Conservation (phyloP, 2,888 invertebrate genomes). For the Xylocampa areola region DNA sequence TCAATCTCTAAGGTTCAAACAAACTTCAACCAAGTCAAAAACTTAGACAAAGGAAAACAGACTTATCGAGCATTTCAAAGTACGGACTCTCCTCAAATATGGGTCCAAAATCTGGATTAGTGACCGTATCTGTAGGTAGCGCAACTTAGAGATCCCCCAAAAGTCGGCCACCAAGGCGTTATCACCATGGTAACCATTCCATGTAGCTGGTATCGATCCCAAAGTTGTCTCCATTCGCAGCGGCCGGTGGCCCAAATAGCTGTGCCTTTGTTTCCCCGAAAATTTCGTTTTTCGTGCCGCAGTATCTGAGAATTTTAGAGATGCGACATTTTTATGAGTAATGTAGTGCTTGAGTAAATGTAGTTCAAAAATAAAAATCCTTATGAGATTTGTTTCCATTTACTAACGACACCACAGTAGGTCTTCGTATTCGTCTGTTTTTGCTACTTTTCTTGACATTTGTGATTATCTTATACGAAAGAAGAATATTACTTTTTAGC, state of each 20-base stretch:
- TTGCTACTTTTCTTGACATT: too few relatives aligned
- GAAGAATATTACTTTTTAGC: too few relatives aligned
- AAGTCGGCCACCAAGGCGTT: slow-evolving; percentile 54
- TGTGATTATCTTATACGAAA: too few relatives aligned
- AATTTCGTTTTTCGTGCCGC: slow-evolving; percentile 6
- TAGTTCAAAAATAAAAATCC: background rate
- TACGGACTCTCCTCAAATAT: slow-evolving; percentile 1
- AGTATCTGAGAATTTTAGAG: background rate
- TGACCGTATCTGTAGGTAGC: slow-evolving; percentile 20
- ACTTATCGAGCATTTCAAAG: slow-evolving; percentile 6
- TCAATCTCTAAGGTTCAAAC: background rate
- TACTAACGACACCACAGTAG: too few relatives aligned
- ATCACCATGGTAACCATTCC: slow-evolving; percentile 59
- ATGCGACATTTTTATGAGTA: background rate
- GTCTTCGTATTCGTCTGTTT: too few relatives aligned
- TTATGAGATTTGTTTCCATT: background rate
- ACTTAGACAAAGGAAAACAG: background rate
- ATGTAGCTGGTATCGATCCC: slow-evolving; percentile 52
- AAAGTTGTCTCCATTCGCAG: slow-evolving; percentile 38
- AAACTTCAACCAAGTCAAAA: background rate
- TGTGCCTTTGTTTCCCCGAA: slow-evolving; percentile 38
- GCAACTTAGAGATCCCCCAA: slow-evolving; percentile 32
- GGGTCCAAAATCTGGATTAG: slow-evolving; percentile 13
- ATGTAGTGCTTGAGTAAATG: background rate
- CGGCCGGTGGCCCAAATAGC: slow-evolving; percentile 38